Conservation (phyloP, 2,797 vertebrate species). For the Crenichthys baileyi region DNA sequence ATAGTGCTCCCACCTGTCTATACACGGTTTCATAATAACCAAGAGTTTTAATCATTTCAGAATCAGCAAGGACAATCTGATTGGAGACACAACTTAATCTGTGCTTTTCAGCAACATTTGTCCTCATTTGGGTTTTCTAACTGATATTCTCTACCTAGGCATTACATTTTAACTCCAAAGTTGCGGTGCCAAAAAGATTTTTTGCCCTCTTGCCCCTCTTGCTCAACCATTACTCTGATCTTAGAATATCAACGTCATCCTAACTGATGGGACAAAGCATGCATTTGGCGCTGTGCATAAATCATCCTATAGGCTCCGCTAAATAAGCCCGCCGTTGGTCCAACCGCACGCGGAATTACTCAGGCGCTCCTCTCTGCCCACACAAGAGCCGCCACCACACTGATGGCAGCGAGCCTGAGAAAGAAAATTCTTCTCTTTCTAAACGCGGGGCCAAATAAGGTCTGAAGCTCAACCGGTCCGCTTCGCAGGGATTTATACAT, state of each 20-base stretch:
- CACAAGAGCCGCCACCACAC: conserved; percentile 63
- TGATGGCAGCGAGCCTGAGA: conserved; percentile 71
- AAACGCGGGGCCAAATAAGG: conserved; percentile 75
- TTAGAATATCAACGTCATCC: conserved; percentile 9
- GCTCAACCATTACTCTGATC: conserved; percentile 28
- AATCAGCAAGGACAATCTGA: conserved; percentile 36
- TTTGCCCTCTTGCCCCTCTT: not conserved
- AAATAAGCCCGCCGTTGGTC: conserved; percentile 57
- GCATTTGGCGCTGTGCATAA: conserved; percentile 59
- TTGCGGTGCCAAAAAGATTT: not conserved
- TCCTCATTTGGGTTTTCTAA: not conserved
- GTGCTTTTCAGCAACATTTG: not conserved
- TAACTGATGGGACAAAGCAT: conserved; percentile 51
- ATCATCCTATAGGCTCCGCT: conserved; percentile 63
- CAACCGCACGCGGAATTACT: conserved; percentile 72
- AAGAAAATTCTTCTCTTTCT: conserved; percentile 71
- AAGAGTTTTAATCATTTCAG: not conserved
- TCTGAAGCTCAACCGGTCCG: conserved; percentile 59
- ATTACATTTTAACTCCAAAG: not conserved
- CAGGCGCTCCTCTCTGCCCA: conserved; percentile 64
- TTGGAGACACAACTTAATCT: not conserved
- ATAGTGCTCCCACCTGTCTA: not conserved
- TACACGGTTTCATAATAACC: not conserved
- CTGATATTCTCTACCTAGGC: not conserved
- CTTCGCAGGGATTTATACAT: conserved; percentile 61